These are phyloP conservation scores for Acholoe squamosa DNA, from an alignment of 2,888 invertebrate species.

Conservation along the genomic window DNA sequence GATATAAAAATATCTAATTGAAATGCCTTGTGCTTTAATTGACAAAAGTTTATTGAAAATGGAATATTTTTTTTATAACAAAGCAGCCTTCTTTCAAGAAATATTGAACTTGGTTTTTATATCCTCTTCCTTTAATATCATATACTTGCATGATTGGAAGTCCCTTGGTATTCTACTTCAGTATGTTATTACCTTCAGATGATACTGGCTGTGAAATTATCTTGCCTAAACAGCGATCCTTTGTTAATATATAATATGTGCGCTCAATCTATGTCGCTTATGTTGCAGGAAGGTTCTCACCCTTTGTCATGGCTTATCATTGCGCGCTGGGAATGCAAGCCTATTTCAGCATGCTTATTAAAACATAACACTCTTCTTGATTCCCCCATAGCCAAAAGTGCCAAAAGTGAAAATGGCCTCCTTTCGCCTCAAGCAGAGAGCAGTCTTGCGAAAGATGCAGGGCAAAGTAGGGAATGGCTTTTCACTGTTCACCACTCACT, in stretches of 20 bases:
- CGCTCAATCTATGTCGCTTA: too few species aligned
- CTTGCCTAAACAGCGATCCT: background rate
- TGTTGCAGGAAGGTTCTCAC: background rate
- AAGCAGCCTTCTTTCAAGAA: background rate
- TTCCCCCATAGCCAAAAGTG: constrained; percentile 5
- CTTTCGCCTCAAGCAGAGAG: background rate
- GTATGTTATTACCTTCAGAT: background rate
- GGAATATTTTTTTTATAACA: background rate
- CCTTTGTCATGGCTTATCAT: background rate
- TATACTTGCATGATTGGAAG: background rate
- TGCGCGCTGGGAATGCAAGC: background rate
- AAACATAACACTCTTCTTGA: background rate
- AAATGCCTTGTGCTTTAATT: too few species aligned
- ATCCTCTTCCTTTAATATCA: background rate
- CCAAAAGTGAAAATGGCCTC: constrained; percentile 28
- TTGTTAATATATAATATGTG: background rate
- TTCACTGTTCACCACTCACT: background rate
- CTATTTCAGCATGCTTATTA: background rate
- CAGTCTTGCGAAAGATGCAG: background rate
- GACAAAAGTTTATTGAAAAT: background rate
- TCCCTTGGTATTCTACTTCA: background rate
- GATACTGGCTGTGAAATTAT: background rate
- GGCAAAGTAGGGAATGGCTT: constrained; percentile 32
- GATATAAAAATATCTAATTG: too few species aligned
- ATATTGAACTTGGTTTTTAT: background rate